Evolutionary conservation across 2,888 invertebrate species (phyloP).

Genomic region (Pyrrhosoma nymphula): DNA sequence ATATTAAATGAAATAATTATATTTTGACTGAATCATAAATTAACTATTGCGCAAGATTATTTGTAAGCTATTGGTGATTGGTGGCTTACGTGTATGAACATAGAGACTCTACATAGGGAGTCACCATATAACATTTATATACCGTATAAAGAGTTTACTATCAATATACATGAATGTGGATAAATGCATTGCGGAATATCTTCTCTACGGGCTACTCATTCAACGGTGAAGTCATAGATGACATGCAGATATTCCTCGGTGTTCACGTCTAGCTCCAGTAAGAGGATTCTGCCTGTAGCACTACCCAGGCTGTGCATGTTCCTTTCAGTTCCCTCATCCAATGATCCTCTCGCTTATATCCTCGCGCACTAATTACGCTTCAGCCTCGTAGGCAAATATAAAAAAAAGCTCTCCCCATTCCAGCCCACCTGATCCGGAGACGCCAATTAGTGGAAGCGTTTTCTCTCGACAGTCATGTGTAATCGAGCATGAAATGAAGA

Average conservation of each 20-base stretch:
- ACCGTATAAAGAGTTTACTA: neutral
- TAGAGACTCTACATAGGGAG: too few relatives aligned
- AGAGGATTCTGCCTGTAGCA: neutral
- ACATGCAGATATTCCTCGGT: neutral
- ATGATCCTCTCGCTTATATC: neutral
- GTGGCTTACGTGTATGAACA: too few relatives aligned
- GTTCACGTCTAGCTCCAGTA: neutral
- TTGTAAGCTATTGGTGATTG: too few relatives aligned
- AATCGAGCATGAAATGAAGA: conserved; percentile 71
- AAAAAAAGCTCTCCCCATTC: conserved; percentile 13
- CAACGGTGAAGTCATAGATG: neutral
- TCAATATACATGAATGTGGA: too few relatives aligned
- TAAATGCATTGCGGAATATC: neutral
- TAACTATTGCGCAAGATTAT: too few relatives aligned
- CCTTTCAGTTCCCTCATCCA: neutral
- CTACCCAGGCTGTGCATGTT: neutral
- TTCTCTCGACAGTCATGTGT: conserved; percentile 62
- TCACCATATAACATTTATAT: too few relatives aligned
- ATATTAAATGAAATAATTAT: too few relatives aligned
- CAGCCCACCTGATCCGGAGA: neutral
- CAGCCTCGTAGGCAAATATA: conserved; percentile 37
- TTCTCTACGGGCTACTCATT: neutral
- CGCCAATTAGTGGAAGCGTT: conserved; percentile 64
- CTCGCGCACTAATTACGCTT: conserved; percentile 36
- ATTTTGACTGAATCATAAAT: too few relatives aligned